Evolutionary conservation across 2,113 vertebrate species (phyloP).

Genomic region (Pygoscelis adeliae): DNA sequence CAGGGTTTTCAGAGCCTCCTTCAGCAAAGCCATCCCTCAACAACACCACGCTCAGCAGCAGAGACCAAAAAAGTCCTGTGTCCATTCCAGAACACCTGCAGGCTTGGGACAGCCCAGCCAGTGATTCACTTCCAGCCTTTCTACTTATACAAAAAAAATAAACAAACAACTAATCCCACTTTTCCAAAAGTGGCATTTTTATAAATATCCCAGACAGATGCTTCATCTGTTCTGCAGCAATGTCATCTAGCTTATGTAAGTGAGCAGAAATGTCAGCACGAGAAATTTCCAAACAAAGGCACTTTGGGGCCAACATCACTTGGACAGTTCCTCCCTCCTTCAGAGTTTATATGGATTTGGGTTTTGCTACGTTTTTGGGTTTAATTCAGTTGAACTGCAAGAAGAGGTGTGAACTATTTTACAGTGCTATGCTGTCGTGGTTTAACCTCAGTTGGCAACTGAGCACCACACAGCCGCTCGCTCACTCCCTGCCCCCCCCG

Average conservation of each 20-base stretch:
- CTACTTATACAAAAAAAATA: neutral
- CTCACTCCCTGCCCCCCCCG: too few relatives aligned
- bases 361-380: neutral
- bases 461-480: too few relatives aligned
- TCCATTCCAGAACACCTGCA: neutral
- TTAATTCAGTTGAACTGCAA: neutral
- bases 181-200: neutral
- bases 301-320: neutral
- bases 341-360: neutral
- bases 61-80: fast-evolving
- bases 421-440: too few relatives aligned
- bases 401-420: neutral
- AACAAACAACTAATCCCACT: neutral
- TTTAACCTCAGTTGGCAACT: too few relatives aligned
- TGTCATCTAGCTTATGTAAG: neutral
- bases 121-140: neutral
- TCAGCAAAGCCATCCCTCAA: neutral
- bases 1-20: neutral
- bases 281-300: neutral
- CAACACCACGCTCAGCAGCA: fast-evolving
- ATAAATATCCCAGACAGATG: slow-evolving; percentile 30
- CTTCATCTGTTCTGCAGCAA: neutral
- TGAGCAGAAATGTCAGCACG: neutral
- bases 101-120: neutral
- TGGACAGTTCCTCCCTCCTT: neutral